Evolutionary conservation across 2,797 vertebrate species (phyloP).

Genomic region (Poeciliopsis gracilis): DNA sequence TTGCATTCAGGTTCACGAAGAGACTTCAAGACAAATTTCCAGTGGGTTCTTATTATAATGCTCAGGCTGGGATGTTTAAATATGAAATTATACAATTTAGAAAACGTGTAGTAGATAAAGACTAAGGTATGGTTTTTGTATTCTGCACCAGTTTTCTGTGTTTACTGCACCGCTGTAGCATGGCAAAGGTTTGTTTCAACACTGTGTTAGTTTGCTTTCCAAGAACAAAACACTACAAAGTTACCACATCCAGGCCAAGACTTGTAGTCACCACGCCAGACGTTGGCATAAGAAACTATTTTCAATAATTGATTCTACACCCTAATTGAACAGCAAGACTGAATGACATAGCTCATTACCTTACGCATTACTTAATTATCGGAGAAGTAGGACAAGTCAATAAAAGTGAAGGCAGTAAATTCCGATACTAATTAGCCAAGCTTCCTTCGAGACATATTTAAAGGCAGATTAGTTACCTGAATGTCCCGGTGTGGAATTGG

Average conservation of each 20-base stretch:
- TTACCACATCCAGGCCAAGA: conserved; percentile 40
- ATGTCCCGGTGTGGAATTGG: conserved; percentile 90
- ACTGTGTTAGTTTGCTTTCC: not conserved
- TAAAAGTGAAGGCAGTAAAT: conserved; percentile 99
- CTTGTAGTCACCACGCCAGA: conserved; percentile 57
- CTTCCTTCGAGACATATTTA: conserved; percentile 99
- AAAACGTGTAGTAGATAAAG: conserved; percentile 10
- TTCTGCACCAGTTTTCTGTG: not conserved
- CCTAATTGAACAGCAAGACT: conserved; percentile 99
- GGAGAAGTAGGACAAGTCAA: conserved; percentile 99
- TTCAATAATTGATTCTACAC: conserved; percentile 99
- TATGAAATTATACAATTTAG: conserved; percentile 24
- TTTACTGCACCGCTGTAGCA: not conserved
- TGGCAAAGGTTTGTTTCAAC: not conserved
- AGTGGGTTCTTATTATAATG: conserved; percentile 43
- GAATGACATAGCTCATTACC: conserved; percentile 99
- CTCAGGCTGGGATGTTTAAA: conserved; percentile 8
- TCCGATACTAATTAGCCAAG: conserved; percentile 99
- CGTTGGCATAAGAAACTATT: conserved; percentile 92
- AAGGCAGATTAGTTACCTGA: conserved; percentile 98
- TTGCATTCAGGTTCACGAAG: conserved; percentile 73
- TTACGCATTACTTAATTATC: conserved; percentile 99
- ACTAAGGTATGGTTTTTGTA: not conserved
- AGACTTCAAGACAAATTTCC: conserved; percentile 34
- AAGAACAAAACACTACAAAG: conserved; percentile 21